Base-by-base conservation (phyloP, 2,888 invertebrate genomes). In the Calameuta pallipes region DNA sequence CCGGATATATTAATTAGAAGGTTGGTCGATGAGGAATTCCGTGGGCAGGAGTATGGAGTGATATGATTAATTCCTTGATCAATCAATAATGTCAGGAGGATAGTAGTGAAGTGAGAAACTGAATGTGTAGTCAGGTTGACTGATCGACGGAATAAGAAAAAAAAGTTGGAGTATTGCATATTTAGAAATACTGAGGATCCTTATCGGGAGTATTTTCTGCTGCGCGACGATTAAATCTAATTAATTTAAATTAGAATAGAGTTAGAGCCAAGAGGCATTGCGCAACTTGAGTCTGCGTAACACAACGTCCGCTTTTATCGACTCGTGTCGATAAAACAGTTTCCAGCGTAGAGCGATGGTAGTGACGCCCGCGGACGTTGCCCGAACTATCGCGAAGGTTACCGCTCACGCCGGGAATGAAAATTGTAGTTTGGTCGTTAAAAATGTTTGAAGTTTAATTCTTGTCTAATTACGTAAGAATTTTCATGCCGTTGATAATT, bases 1-100 rank as follows among this genome's bases (percentile, higher is more conserved):
- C 15, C 23, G 56, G 56, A 56, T 56, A 81, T 83, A 84, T 83
- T 80, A 82, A 84, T 81, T 77, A 75, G 83, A 84, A 86, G 86
- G 83, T 81, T 82, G 73, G 75, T 56, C 73, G 77, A 77, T 15
- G 76, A 75, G 82, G 82, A 83, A 82, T 83, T 74, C 79, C 73
- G 86, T 84, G 81, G 86, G 82, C 81, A 81, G 69, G 74, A 81
- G 31, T 35, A 73, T 80, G 82, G 56, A 56, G 83, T 79, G 76
- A 80, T 79, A 76, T 70, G 68, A 83, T 85, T 80, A 80, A 82
- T 82, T 82, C 80, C 81, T 82, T 80, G 31, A 34, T 68, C 23
- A 33, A 33, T 35, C 41, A 30, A 36, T 41, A 41, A 35, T 71
- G 71, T 11, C 56, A 36, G n/a, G 33, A 36, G 33, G 68, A n/a